Percentiles rank a stretch among this genome's conserved stretches.
Evolutionary conservation across 2,888 invertebrate genomes (phyloP).

Genomic region (Danaus chrysippus): DNA sequence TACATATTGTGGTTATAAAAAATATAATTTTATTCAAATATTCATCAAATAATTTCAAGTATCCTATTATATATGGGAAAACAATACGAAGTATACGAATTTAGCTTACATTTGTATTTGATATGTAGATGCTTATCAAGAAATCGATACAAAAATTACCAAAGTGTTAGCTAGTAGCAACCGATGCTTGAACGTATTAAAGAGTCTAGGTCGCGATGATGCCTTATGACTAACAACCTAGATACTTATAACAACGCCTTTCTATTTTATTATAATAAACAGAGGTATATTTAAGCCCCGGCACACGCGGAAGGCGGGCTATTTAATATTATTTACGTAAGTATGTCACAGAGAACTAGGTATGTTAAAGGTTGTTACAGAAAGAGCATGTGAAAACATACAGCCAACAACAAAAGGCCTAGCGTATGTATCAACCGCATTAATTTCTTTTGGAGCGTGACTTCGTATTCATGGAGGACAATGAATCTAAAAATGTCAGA

Average conservation of each 20-base stretch:
- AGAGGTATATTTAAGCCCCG: constrained; percentile 8
- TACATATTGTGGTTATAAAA: constrained; percentile 7
- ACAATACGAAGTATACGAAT: constrained; percentile 7
- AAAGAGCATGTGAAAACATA: constrained; percentile 36
- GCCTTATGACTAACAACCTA: constrained; percentile 14
- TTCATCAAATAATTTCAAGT: neutral
- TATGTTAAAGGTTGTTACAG: constrained; percentile 32
- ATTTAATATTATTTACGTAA: constrained; percentile 27
- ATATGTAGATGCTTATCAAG: constrained; percentile 48
- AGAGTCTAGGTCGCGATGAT: constrained; percentile 19
- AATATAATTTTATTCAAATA: neutral
- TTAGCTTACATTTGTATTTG: constrained; percentile 18
- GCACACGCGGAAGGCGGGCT: constrained; percentile 1
- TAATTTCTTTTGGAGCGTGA: constrained; percentile 78
- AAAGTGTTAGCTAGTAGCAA: constrained; percentile 13
- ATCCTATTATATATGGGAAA: neutral
- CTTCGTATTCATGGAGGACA: constrained; percentile 68
- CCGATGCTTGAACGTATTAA: constrained; percentile 20
- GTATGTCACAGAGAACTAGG: constrained; percentile 31
- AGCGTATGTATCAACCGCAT: constrained; percentile 55
- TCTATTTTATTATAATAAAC: constrained; percentile 17
- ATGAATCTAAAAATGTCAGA: constrained; percentile 75
- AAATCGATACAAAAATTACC: constrained; percentile 43
- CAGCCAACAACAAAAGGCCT: constrained; percentile 46
- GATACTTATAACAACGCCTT: constrained; percentile 18